These are phyloP conservation scores for Eupithecia pulchellata DNA, from an alignment of 2,888 invertebrate genomes.

Conservation along the genomic window DNA sequence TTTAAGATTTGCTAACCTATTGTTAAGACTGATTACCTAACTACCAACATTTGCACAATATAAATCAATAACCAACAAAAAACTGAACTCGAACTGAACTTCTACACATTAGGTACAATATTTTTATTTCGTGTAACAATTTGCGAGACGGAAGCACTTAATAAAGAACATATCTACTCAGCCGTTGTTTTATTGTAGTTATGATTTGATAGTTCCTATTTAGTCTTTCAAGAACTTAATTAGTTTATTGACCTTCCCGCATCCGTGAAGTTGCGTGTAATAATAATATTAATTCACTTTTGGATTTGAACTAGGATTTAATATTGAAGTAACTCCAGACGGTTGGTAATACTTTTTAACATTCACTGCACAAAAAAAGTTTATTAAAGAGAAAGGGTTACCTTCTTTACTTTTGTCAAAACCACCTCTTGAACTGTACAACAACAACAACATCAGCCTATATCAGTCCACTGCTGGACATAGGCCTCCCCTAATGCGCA, in stretches of 20 bases:
- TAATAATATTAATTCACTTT: too few species aligned
- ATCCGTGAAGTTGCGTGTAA: background rate
- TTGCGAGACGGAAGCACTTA: slow-evolving; percentile 16
- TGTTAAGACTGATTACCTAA: background rate
- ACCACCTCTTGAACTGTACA: too few species aligned
- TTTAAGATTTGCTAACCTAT: background rate
- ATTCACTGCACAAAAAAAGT: too few species aligned
- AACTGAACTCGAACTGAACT: background rate
- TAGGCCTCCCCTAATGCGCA: too few species aligned
- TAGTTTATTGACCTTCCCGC: background rate
- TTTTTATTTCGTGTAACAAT: background rate
- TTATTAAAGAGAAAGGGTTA: too few species aligned
- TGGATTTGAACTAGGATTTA: too few species aligned
- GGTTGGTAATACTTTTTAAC: too few species aligned
- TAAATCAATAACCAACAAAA: background rate
- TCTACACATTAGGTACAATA: background rate
- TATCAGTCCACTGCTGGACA: too few species aligned
- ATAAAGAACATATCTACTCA: slow-evolving; percentile 24
- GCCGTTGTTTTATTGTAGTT: slow-evolving; percentile 21
- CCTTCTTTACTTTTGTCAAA: too few species aligned
- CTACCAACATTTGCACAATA: background rate
- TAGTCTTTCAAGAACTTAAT: background rate
- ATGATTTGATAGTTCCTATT: slow-evolving; percentile 21
- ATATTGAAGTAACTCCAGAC: too few species aligned
- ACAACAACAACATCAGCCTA: too few species aligned